Base-by-base conservation (phyloP, 1,140 invertebrate species). In the Mycetomoellerius zeteki region DNA sequence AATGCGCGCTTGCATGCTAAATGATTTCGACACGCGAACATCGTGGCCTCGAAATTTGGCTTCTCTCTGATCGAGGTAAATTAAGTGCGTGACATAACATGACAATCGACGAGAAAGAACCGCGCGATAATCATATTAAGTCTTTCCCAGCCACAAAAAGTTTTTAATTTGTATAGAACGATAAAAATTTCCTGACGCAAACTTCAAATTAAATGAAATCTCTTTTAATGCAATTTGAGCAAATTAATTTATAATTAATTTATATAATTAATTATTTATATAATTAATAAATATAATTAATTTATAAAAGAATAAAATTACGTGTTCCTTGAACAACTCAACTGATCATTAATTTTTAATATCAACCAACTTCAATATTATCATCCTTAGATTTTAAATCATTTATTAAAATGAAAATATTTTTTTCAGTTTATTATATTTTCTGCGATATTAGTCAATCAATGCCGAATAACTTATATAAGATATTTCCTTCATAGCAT, bases 11-110 rank as follows among this genome's bases (percentile, higher is more conserved):
- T 60, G 80, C 80, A 75, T 84, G 69, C 69, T 84, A 84, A 84
- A 84, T 60, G 80, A 84, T 84, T 84, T 73, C 69, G 80, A 50
- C 80, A 84, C 80, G 80, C 69, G n/a, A 84, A 24, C 80, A 33
- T 58, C 24, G 19, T 33, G 33, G 21, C 54, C 54, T 37, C 19
- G 43, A 84, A 84, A 75, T 60, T 24, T 30, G 54, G 7, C 24
- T 19, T 50, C 37, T 43, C 56, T 30, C 24, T 37, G 69, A 33
- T 62, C 69, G 54, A 16, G 27, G 37, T 62, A 73, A 84, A 84
- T 84, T 75, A 84, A 84, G 54, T 73, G 54, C 76, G 43, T 72
- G 78, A 82, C 80, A 81, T 47, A 43, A 69, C 64, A 60, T 60
- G 33, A 82, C 54, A 47, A 72, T 60, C 33, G 54, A 58, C 67